phyloP scores from a whole-genome alignment of 2,113 vertebrate species.

The Tichodroma muraria region DNA sequence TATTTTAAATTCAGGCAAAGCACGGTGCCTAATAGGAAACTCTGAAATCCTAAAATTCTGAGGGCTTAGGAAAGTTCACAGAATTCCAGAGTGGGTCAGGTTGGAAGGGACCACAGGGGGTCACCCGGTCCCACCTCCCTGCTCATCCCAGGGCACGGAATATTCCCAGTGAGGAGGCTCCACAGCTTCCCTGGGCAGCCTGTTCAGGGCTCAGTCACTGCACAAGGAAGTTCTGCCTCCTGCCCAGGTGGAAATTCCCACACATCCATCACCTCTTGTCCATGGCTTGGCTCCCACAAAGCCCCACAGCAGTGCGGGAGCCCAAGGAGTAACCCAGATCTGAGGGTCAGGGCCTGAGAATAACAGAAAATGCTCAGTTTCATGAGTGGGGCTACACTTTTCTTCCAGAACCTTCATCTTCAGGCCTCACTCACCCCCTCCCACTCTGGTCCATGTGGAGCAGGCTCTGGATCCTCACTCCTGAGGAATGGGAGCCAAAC shows the following conservation, averaged over 20 bases:
- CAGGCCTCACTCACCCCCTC: rapidly evolving
- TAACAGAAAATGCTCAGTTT: rapidly evolving
- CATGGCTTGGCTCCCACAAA: background rate
- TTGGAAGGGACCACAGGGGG: background rate
- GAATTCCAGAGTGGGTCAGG: background rate
- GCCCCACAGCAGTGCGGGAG: background rate
- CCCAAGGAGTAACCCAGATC: background rate
- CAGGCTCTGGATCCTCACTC: background rate
- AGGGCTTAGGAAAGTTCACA: background rate
- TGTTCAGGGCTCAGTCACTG: background rate
- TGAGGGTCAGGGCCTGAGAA: background rate
- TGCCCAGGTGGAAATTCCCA: background rate
- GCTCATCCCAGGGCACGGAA: background rate
- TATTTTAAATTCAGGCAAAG: background rate
- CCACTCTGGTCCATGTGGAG: rapidly evolving
- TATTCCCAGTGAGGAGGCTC: background rate
- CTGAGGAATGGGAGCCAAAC: background rate
- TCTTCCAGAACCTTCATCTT: background rate
- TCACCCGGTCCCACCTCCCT: background rate
- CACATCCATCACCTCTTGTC: background rate
- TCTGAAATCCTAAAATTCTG: background rate
- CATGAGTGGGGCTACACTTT: background rate
- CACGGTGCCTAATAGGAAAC: background rate
- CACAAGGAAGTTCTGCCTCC: background rate
- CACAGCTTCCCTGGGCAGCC: background rate